Base-by-base conservation (phyloP, 2,888 invertebrate species). In the Clostera curtula region DNA sequence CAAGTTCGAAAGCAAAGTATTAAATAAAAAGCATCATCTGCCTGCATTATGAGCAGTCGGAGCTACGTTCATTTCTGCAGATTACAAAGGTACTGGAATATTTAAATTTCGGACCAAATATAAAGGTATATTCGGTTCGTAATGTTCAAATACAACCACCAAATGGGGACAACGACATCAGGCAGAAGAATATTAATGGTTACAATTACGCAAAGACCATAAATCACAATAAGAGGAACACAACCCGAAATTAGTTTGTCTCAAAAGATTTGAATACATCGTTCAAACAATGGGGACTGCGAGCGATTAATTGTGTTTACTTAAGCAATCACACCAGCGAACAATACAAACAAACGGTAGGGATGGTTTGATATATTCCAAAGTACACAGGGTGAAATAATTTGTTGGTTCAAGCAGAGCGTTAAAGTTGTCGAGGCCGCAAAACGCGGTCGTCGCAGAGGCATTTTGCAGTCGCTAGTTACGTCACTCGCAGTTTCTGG, bases 401-500 rank as follows among this genome's bases (percentile, higher is more conserved):
- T 26, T 21, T 21, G 16, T 26, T 27, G 4, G 18, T 21, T 24
- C 11, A 29, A 27, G 10, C 17, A 10, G 22, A 18, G 13, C 23
- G 11, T 24, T 24, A 5, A 18, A 30, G 13, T 24, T 29, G 20
- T 18, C 13, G 20, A 19, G 3, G 9, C n/a, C 15, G 7, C 12
- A 19, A 34, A 33, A 25, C 12, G 20, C 9, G 25, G 16, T 11
- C 16, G 14, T 15, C 11, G 25, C 25, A 18, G 19, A 19, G 13
- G 29, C 9, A 29, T 29, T 34, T 31, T 28, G 15, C 20, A 25
- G 32, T 16, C 24, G 13, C 19, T 7, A 26, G 30, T 28, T 34
- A 19, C 30, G 30, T 27, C 30, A 31, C 18, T 29, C 24, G 12
- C 15, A 25, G 26, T 27, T 26, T 20, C 16, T 18, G 14, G 27